Evolutionary conservation across 2,888 invertebrate species (phyloP).

Genomic region (Pantelozetes paolii): DNA sequence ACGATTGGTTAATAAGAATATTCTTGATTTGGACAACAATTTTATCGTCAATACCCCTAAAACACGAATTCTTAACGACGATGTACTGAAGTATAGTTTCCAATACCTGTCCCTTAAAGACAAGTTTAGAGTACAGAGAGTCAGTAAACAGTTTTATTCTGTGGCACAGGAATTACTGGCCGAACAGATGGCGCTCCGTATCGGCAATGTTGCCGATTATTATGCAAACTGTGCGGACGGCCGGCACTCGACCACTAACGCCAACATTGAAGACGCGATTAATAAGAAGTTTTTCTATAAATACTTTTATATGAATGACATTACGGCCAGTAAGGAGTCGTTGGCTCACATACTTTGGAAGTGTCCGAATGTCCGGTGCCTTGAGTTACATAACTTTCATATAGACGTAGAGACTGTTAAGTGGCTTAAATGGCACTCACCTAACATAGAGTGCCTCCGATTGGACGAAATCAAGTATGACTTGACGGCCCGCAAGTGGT

Average conservation of each 20-base stretch:
- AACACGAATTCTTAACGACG: slow-evolving; percentile 18
- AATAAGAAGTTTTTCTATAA: slow-evolving; percentile 18
- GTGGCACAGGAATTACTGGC: not conserved
- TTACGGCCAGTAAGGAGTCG: slow-evolving; percentile 8
- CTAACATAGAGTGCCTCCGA: slow-evolving; percentile 10
- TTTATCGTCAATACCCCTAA: not conserved
- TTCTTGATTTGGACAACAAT: not conserved
- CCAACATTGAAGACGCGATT: slow-evolving; percentile 22
- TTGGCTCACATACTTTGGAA: slow-evolving; percentile 5
- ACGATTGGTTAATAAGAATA: not conserved
- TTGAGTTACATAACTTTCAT: slow-evolving; percentile 15
- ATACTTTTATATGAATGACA: slow-evolving; percentile 29
- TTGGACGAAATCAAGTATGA: slow-evolving; percentile 25
- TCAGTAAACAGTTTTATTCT: slow-evolving; percentile 9
- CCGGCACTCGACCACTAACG: not conserved
- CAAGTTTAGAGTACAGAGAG: not conserved
- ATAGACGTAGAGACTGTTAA: slow-evolving; percentile 10
- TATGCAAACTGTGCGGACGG: not conserved
- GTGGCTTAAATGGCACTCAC: slow-evolving; percentile 25
- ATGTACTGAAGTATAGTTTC: not conserved
- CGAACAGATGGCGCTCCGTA: not conserved
- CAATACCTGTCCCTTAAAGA: slow-evolving; percentile 19
- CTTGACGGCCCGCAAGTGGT: slow-evolving; percentile 14
- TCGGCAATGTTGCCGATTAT: slow-evolving; percentile 19
- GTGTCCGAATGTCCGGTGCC: slow-evolving; percentile 19